Evolutionary conservation across 2,888 invertebrate genomes (phyloP).

Genomic region (Tiphia femorata): DNA sequence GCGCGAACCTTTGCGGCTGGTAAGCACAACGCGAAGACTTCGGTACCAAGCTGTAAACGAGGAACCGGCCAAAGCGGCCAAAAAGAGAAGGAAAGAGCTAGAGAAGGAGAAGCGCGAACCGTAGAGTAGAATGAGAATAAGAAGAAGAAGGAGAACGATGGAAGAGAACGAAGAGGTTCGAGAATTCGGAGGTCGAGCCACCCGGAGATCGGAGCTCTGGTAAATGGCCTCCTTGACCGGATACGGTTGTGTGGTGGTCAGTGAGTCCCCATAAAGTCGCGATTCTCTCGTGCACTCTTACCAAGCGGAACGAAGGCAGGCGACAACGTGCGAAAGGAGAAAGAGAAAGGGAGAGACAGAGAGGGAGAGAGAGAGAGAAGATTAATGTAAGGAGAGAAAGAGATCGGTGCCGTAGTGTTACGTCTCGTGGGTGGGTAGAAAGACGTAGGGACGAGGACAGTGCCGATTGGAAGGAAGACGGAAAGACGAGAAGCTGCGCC

Average conservation of each 20-base stretch:
- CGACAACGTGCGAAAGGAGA: not conserved
- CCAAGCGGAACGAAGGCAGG: not conserved
- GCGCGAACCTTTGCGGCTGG: too few species aligned
- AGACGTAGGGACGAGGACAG: too few species aligned
- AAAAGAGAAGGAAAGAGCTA: not conserved
- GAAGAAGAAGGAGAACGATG: constrained; percentile 5
- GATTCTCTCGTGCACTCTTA: constrained; percentile 18
- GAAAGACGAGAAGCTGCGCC: too few species aligned
- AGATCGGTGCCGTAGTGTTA: not conserved
- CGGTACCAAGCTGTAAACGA: too few species aligned
- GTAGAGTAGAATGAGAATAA: not conserved
- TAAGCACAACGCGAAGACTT: too few species aligned
- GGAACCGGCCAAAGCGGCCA: not conserved
- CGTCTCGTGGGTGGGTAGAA: not conserved
- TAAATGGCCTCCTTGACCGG: constrained; percentile 19
- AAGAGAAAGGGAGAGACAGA: not conserved
- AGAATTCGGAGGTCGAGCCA: constrained; percentile 45
- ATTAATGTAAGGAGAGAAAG: not conserved
- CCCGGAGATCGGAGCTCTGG: constrained; percentile 17
- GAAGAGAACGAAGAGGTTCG: constrained; percentile 35
- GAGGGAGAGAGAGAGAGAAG: not conserved
- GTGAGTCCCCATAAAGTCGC: constrained; percentile 27
- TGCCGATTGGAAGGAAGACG: too few species aligned
- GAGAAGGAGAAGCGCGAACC: not conserved
- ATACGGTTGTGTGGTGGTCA: constrained; percentile 28